Base-by-base conservation (phyloP, 2,113 vertebrate genomes). In the Alces alces region DNA sequence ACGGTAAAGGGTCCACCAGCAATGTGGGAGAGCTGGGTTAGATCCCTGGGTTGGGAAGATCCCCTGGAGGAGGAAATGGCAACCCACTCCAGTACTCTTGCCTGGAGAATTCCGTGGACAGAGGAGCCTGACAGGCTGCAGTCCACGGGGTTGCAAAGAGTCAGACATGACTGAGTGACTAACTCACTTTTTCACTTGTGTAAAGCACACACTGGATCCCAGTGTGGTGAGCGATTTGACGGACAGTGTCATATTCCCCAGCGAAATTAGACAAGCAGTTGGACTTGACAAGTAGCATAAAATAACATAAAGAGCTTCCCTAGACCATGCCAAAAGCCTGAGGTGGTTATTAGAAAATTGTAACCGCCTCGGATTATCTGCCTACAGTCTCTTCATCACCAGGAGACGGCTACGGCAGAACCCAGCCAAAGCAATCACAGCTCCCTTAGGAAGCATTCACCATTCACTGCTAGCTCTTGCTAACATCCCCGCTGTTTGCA, bases 261-360 rank as follows among this genome's bases (percentile, higher is more conserved):
- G 88, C 85, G 89, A 94, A 96, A 92, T 64, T 1, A 97, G 73
- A 96, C 50, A 52, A 52, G 91, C 83, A 86, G 55, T n/a, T 83
- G 36, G 86, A 93, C 78, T 79, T 97, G 57, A 93, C 87, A 96
- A 95, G 50, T 15, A 92, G 47, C 54, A 85, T 12, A 23, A 94
- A 86, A 14, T 39, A 55, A 58, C 60, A 86, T 25, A 93, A 86
- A 76, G 47, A 86, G 83, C 78, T 97, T 93, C 92, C 95, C 89
- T 57, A 83, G 73, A 91, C 60, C 52, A 52, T 79, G 97, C 96
- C 97, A 97, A 97, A 89, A 97, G 86, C 94, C 97, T 83, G 60
- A 82, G 94, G 94, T 89, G 92, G 25, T 97, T 97, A 93, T 96
- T 96, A 96, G 66, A 93, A 97, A 79, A 94, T 95, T 87, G 88